Percentiles rank a stretch among this genome's conserved stretches.
Conservation (phyloP, 2,113 vertebrate species). For the Eira barbara region DNA sequence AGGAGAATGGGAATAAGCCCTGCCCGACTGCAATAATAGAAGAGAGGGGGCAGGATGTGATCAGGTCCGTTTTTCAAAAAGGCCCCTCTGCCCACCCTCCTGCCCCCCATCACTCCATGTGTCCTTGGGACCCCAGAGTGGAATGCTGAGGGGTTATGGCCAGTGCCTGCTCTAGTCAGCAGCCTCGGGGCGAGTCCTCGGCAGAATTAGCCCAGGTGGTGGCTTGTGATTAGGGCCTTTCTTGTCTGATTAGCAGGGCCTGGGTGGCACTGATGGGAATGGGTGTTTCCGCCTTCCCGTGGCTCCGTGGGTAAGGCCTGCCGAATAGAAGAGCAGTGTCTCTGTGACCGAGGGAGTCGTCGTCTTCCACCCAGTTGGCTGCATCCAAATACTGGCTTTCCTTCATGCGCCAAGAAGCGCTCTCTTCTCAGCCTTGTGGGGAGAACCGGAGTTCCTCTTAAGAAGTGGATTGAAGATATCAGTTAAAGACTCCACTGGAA, state of each 20-base stretch:
- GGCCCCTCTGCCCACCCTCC: neutral
- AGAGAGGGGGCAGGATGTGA: neutral
- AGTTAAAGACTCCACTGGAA: neutral
- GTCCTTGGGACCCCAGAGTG: neutral
- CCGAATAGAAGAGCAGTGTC: conserved; percentile 71
- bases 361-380: neutral
- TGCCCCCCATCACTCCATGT: rapidly evolving
- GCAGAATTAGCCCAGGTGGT: conserved; percentile 66
- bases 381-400: conserved; percentile 5
- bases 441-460: neutral
- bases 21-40: rapidly evolving
- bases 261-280: conserved; percentile 59
- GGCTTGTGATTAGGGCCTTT: conserved; percentile 50
- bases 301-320: neutral
- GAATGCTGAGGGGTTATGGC: conserved; percentile 24
- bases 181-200: conserved; percentile 51
- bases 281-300: conserved; percentile 12
- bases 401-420: neutral
- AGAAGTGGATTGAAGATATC: neutral
- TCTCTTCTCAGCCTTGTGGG: neutral
- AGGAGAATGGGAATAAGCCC: rapidly evolving
- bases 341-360: conserved; percentile 18
- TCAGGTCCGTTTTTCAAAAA: neutral
- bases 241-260: conserved; percentile 60
- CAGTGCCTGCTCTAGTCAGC: conserved; percentile 8